phyloP scores from a whole-genome alignment of 2,113 vertebrate genomes.

The Eonycteris spelaea region DNA sequence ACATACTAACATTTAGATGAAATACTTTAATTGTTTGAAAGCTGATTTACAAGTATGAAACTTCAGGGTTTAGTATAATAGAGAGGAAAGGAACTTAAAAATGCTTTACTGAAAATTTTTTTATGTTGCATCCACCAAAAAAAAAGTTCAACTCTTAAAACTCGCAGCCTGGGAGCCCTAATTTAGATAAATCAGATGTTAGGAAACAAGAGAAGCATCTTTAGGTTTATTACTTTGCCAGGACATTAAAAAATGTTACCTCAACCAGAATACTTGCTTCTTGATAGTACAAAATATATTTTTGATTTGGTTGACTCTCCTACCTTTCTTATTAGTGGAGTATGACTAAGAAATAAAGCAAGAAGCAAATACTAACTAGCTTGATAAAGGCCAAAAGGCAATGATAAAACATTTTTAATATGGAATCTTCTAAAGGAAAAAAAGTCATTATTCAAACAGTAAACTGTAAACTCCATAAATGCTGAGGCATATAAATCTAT shows the following conservation, averaged over 20 bases:
- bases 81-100: not conserved
- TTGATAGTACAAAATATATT: not conserved
- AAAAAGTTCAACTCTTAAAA: not conserved
- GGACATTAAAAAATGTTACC: not conserved
- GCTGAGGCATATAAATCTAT: not conserved
- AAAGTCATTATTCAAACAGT: not conserved
- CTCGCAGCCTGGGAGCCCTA: not conserved
- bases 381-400: conserved; percentile 16
- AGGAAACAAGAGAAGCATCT: not conserved
- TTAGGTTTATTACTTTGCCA: not conserved
- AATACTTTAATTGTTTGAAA: not conserved
- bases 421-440: not conserved
- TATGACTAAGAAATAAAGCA: not conserved
- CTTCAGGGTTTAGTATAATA: not conserved
- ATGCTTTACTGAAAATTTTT: not conserved
- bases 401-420: not conserved
- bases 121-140: not conserved
- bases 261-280: not conserved
- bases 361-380: conserved; percentile 14
- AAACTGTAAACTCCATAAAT: conserved; percentile 10
- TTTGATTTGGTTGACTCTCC: not conserved
- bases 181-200: not conserved
- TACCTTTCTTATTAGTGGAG: not conserved
- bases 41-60: not conserved
- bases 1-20: not conserved